Base-by-base conservation (phyloP, 2,113 vertebrate species). In the Poeciliopsis retropinna region DNA sequence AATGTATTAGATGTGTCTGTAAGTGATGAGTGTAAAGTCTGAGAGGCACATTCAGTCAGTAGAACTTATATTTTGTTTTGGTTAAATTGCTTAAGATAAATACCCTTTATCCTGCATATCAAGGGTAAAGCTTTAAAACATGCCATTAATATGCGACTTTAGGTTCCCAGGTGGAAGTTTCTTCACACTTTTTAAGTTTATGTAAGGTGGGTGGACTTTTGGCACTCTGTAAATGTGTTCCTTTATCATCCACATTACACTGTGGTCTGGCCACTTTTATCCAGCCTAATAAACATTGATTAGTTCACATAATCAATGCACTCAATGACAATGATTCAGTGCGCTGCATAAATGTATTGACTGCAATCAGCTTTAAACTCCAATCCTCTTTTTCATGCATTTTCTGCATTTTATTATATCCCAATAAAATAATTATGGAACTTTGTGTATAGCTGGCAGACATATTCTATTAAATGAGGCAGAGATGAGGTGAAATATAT, bases 261-360 rank as follows among this genome's bases (percentile, higher is more conserved):
- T 88, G 85, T 88, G 79, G 83, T 84, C 80, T 74, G 69, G 85
- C 78, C 79, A 63, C 74, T 81, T 73, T 80, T 51, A 69, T 81
- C 80, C 80, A 82, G 72, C 62, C 79, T 90, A 89, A 89, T 89
- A 88, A 86, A 87, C 87, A 93, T 93, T 91, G 92, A 92, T 92
- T 90, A 92, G 82, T 77, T 54, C 54, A 74, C 86, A 87, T 92
- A 92, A 92, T 92, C 92, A 91, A 93, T 93, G 80, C 84, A 83
- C 89, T 92, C 91, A 87, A 92, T 91, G 92, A 92, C 92, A 93
- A 92, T 92, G 92, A 93, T 92, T 91, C 84, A 93, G 90, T 87
- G 68, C 83, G 30, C 87, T 91, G 91, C 88, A 91, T 89, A 87
- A 90, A 89, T 91, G 83, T 90, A 93, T 92, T 64, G 90, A 93